Evolutionary conservation across 2,113 vertebrate genomes (phyloP), one percentile per base, ranked within the genome.

Genomic region (Toxotes jaculatrix): DNA sequence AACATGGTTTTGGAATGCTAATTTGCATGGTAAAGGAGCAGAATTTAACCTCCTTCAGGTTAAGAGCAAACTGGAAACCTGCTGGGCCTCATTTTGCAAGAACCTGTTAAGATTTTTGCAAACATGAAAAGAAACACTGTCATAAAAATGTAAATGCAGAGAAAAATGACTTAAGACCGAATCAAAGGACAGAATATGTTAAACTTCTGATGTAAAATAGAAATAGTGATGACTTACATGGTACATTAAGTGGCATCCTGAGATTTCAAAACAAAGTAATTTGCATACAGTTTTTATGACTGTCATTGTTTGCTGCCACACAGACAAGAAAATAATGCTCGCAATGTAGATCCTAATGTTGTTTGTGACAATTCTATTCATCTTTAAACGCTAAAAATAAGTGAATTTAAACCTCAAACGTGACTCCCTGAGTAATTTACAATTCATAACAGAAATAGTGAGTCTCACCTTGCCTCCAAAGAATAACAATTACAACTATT

Each of bases 401-500:
- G 32, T 27, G 6, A 42, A 45, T 67, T 62, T 36, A 66, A 42
- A 56, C 73, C 17, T 63, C 34, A 4, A 4, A 45, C 4, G 3
- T 74, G 21, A 63, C 17, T 75, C 13, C 16, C 36, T 56, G 45
- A 19, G 1, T 40, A 27, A 79, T 66, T 77, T 65, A 65, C 38
- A 75, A 16, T 63, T 23, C 23, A 51, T 11, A 57, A 61, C 38
- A 69, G 13, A 68, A 69, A 71, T 23, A 42, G 27, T 49, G 47
- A 78, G 56, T 14, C 2, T 34, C 19, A 69, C 31, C 21, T 63
- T 51, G 19, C 42, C 64, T 66, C 63, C 34, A 49, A 81, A 84
- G 45, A 78, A 57, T 38, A 79, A 82, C 79, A 77, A 47, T 72
- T 80, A 67, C 4, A 73, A 36, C 43, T 43, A 17, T 79, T 43